Conservation (phyloP, 2,888 invertebrate species). For the Nomada fabriciana region DNA sequence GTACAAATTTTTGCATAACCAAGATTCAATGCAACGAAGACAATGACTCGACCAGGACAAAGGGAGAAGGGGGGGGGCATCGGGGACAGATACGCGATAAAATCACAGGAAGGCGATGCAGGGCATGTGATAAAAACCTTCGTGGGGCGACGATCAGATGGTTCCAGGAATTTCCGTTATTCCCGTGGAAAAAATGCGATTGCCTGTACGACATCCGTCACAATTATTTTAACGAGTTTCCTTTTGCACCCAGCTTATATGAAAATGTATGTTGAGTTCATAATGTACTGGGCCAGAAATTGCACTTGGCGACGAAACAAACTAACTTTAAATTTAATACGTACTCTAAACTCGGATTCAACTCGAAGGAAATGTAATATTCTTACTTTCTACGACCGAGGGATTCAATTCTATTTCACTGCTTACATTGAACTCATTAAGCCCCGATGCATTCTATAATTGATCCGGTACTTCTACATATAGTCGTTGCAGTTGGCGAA, state of each 20-base stretch:
- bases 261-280: not conserved
- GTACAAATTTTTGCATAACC: constrained; percentile 13
- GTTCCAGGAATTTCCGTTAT: constrained; percentile 23
- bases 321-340: not conserved
- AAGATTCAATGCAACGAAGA: constrained; percentile 14
- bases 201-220: not conserved
- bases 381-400: not conserved
- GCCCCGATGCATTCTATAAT: no score
- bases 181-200: constrained; percentile 24
- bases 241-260: no score
- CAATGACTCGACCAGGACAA: constrained; percentile 12
- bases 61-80: not conserved
- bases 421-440: no score
- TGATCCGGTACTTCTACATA: no score
- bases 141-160: not conserved
- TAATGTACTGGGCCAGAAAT: not conserved
- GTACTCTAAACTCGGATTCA: not conserved
- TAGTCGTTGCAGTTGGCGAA: no score
- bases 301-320: not conserved
- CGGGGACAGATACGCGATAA: not conserved
- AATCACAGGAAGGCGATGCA: constrained; percentile 10
- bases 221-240: not conserved
- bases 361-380: not conserved
- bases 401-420: not conserved
- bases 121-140: constrained; percentile 6